Percentiles rank a stretch among this genome's conserved stretches.
Conservation (phyloP, 1,140 invertebrate genomes). For the Drosophila jambulina region DNA sequence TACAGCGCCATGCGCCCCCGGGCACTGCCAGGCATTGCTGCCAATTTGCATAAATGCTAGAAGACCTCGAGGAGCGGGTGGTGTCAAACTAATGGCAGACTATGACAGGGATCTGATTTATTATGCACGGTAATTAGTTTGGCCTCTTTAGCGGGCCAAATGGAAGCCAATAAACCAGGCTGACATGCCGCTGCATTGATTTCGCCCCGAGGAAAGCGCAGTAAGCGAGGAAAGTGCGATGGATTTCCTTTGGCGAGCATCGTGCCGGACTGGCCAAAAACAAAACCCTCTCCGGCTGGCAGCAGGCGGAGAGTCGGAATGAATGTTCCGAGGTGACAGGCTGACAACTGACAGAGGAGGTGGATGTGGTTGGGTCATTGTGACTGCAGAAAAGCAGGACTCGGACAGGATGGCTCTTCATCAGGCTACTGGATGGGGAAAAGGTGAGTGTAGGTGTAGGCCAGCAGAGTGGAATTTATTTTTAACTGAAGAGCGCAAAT, state of each 20-base stretch:
- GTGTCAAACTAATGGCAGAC: constrained; percentile 76
- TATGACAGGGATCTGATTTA: constrained; percentile 78
- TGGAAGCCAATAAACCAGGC: constrained; percentile 49
- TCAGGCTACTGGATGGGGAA: background rate
- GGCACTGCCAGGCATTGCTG: constrained; percentile 26
- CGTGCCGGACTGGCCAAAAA: constrained; percentile 48
- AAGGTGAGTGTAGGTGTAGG: background rate
- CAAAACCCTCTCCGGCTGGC: constrained; percentile 60
- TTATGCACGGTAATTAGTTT: constrained; percentile 80
- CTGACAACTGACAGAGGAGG: constrained; percentile 8
- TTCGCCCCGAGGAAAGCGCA: constrained; percentile 44
- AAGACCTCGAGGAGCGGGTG: constrained; percentile 46
- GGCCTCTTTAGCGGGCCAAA: constrained; percentile 67
- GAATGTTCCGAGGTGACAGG: constrained; percentile 62
- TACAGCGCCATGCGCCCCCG: constrained; percentile 6
- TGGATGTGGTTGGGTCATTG: constrained; percentile 47
- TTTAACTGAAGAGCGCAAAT: background rate
- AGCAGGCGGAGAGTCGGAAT: constrained; percentile 65
- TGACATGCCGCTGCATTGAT: constrained; percentile 65
- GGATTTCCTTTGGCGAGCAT: constrained; percentile 15
- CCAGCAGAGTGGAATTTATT: background rate
- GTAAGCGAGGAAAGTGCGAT: constrained; percentile 30
- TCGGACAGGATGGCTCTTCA: constrained; percentile 29
- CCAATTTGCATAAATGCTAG: constrained; percentile 78
- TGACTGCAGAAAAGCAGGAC: constrained; percentile 51